phyloP scores from a whole-genome alignment of 2,888 invertebrate species.

The Nebria salina region DNA sequence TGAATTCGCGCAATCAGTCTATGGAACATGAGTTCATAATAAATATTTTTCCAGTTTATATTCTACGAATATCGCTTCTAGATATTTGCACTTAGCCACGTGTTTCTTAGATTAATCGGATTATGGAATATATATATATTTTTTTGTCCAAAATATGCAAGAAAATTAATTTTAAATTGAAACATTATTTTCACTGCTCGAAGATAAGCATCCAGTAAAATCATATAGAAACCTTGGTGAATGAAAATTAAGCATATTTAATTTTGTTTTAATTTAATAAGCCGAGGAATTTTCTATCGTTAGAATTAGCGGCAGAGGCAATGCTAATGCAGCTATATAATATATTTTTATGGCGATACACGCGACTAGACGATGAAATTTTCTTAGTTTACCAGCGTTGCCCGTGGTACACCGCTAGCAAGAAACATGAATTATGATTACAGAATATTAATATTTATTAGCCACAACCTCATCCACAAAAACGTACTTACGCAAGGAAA shows the following conservation, averaged over 20 bases:
- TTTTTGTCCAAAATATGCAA: too few species aligned
- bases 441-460: conserved; percentile 23
- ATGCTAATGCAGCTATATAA: not conserved
- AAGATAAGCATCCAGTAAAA: too few species aligned
- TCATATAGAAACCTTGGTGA: not conserved
- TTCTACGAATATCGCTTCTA: too few species aligned
- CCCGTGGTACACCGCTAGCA: not conserved
- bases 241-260: conserved; percentile 9
- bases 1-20: not conserved
- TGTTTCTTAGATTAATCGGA: too few species aligned
- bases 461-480: not conserved
- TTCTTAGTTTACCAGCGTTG: conserved; percentile 6
- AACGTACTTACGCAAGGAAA: not conserved
- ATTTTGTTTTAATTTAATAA: conserved; percentile 21
- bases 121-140: too few species aligned
- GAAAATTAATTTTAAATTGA: too few species aligned
- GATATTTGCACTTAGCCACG: too few species aligned
- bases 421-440: conserved; percentile 23
- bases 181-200: too few species aligned
- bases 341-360: conserved; percentile 35
- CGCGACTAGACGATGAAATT: conserved; percentile 23
- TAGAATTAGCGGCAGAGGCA: not conserved
- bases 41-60: too few species aligned
- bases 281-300: not conserved
- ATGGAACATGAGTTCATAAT: too few species aligned